Percentiles rank a stretch among this genome's conserved stretches.
Conservation (phyloP, 2,797 vertebrate genomes). For the Sciurus carolinensis region DNA sequence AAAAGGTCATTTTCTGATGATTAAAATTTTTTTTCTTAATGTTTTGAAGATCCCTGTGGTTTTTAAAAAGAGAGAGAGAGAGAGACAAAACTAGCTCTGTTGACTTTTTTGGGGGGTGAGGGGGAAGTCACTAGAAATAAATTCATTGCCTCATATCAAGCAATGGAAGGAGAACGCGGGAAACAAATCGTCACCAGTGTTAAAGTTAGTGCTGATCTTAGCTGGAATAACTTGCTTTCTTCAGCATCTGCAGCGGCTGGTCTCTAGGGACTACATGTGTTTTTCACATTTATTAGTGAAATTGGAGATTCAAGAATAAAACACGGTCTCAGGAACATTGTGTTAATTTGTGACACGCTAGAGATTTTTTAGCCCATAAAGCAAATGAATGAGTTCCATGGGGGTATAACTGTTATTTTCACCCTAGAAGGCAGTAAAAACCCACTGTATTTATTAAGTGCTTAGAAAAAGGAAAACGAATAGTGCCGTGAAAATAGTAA, state of each 20-base stretch:
- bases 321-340: constrained; percentile 74
- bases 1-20: constrained; percentile 22
- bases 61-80: not conserved
- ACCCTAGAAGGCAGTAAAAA: constrained; percentile 68
- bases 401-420: constrained; percentile 73
- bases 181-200: constrained; percentile 12
- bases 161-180: not conserved
- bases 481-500: constrained; percentile 75
- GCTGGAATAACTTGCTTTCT: constrained; percentile 70
- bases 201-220: constrained; percentile 61
- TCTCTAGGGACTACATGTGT: constrained; percentile 74
- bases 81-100: not conserved
- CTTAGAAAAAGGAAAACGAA: constrained; percentile 75
- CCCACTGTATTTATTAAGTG: constrained; percentile 78
- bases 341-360: constrained; percentile 72
- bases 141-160: constrained; percentile 12
- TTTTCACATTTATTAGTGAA: constrained; percentile 86
- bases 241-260: constrained; percentile 76
- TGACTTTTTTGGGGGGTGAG: not conserved
- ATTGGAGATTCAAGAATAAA: constrained; percentile 80
- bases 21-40: not conserved
- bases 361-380: constrained; percentile 75
- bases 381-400: constrained; percentile 68
- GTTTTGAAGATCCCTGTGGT: constrained; percentile 31
- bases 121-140: not conserved